Conservation (phyloP, 2,888 invertebrate species). For the Opisthograptis luteolata region DNA sequence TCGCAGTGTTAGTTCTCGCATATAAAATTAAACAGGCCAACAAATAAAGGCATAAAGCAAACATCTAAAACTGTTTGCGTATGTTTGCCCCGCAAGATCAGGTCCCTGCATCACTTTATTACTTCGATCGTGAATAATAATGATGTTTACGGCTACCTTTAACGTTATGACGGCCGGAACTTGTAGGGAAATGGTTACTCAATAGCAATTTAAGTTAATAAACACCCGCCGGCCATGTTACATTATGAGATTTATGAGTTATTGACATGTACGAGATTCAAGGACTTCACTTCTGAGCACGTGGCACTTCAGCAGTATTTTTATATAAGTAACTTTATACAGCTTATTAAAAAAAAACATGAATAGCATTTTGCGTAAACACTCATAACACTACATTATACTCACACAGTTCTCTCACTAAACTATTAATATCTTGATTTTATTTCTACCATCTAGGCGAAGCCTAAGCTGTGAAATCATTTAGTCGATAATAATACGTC, state of each 20-base stretch:
- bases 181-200: constrained; percentile 1
- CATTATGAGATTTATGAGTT: too few relatives aligned
- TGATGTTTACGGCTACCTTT: constrained; percentile 29
- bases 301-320: too few relatives aligned
- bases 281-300: not conserved
- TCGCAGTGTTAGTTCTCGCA: constrained; percentile 15
- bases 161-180: constrained; percentile 8
- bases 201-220: constrained; percentile 3
- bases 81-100: constrained; percentile 17
- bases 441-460: too few relatives aligned
- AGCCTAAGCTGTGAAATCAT: too few relatives aligned
- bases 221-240: not conserved
- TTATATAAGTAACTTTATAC: too few relatives aligned
- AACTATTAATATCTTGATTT: too few relatives aligned
- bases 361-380: too few relatives aligned
- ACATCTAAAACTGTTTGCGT: constrained; percentile 27
- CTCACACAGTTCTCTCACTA: too few relatives aligned
- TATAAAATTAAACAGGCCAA: constrained; percentile 24
- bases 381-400: too few relatives aligned
- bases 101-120: constrained; percentile 31
- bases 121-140: constrained; percentile 40
- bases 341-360: too few relatives aligned
- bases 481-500: too few relatives aligned
- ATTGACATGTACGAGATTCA: too few relatives aligned
- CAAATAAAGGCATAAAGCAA: constrained; percentile 25